These are phyloP conservation scores for Vespertilio murinus DNA, from an alignment of 2,797 vertebrate species.

Conservation along the genomic window DNA sequence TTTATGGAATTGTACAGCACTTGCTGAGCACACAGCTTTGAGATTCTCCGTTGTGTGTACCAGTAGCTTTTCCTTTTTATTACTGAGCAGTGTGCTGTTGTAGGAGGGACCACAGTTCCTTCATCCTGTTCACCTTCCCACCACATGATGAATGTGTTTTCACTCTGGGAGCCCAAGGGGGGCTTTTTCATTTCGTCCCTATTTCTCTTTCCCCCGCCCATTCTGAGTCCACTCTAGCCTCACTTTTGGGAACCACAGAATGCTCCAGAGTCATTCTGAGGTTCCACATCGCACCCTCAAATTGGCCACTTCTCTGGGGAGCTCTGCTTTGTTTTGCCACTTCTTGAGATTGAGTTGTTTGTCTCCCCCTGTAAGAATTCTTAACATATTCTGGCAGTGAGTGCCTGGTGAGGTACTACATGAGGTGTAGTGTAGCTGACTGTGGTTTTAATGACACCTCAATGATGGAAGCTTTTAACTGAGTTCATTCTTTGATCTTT, in stretches of 20 bases:
- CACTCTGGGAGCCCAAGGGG: background rate
- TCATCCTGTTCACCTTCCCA: background rate
- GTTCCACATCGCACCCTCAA: background rate
- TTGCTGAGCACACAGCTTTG: background rate
- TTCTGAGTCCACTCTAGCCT: background rate
- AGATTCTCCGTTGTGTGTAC: background rate
- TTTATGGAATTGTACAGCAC: accelerated
- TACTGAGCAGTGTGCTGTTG: too few relatives aligned
- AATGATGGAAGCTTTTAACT: background rate
- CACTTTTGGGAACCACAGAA: background rate
- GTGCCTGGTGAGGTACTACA: background rate
- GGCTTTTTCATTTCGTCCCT: background rate
- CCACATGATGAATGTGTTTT: background rate
- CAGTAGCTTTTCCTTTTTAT: background rate
- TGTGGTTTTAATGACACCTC: background rate
- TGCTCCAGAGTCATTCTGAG: background rate
- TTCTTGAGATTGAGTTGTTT: background rate
- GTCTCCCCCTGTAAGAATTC: background rate
- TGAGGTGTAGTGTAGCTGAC: background rate
- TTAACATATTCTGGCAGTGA: background rate
- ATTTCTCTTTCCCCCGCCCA: background rate
- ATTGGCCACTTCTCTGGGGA: background rate
- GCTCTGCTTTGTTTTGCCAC: background rate
- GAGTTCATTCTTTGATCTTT: background rate
- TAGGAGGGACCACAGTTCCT: background rate